Conservation (phyloP, 2,888 invertebrate genomes). For the Melieria omissa region DNA sequence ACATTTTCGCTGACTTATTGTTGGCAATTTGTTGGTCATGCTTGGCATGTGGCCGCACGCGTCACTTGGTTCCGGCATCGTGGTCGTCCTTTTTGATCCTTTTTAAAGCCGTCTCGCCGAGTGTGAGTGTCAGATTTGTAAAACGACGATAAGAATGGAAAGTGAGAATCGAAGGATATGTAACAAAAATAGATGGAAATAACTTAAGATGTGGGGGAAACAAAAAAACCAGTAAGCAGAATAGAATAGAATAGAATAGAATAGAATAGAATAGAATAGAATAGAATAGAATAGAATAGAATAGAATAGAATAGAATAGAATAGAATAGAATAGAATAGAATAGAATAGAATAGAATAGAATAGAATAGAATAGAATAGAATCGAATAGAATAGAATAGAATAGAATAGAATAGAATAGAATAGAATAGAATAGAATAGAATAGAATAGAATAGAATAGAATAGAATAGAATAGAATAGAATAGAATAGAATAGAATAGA, state of each 20-base stretch:
- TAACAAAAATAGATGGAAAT: neutral
- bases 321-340: neutral
- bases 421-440: neutral
- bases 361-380: slow-evolving; percentile 3
- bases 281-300: neutral
- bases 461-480: slow-evolving; percentile 7
- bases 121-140: neutral
- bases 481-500: slow-evolving; percentile 4
- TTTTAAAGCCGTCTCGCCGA: neutral
- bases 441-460: slow-evolving; percentile 10
- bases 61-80: slow-evolving; percentile 8
- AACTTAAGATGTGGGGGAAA: too few species aligned
- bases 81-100: neutral
- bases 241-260: neutral
- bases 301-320: slow-evolving; percentile 5
- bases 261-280: slow-evolving; percentile 6
- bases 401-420: neutral
- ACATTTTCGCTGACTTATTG: slow-evolving; percentile 54
- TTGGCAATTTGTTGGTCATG: slow-evolving; percentile 49
- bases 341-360: slow-evolving; percentile 5
- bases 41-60: slow-evolving; percentile 40
- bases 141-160: neutral
- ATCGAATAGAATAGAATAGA: neutral
- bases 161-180: neutral
- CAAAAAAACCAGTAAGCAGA: too few species aligned